A percentile compares a stretch with the other conserved stretches of the same genome.
These are phyloP conservation scores for Neodiprion virginianus DNA, from an alignment of 1,140 invertebrate species.

Conservation along the genomic window DNA sequence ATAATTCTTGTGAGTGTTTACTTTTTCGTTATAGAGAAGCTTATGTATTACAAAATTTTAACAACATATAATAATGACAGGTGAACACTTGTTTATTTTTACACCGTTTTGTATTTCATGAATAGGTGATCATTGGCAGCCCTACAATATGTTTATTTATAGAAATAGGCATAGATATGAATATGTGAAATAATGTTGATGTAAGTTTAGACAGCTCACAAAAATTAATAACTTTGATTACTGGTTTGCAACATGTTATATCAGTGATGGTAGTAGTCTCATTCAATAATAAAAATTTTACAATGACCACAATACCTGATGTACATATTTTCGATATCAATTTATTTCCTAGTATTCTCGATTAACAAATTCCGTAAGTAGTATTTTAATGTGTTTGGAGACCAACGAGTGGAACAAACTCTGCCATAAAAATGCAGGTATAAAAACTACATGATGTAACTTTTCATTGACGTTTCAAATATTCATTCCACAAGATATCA, in stretches of 20 bases:
- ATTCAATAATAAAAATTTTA: not conserved
- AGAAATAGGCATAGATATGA: not conserved
- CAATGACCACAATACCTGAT: not conserved
- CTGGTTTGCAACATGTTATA: not conserved
- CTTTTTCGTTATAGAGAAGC: not conserved
- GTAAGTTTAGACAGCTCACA: not conserved
- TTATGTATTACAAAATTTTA: not conserved
- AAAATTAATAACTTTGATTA: not conserved
- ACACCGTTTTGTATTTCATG: not conserved
- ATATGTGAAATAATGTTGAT: not conserved
- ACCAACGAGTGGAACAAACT: too few species aligned
- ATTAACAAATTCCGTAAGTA: too few species aligned
- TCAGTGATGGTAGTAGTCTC: not conserved
- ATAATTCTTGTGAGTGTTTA: not conserved
- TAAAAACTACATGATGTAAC: too few species aligned
- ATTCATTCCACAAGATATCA: too few species aligned
- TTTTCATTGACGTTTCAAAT: too few species aligned
- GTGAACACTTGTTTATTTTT: constrained; percentile 11
- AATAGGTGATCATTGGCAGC: constrained; percentile 6
- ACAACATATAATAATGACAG: not conserved
- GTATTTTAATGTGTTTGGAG: too few species aligned
- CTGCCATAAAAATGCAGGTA: too few species aligned
- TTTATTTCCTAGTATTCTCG: not conserved
- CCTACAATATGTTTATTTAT: constrained; percentile 14
- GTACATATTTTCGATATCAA: not conserved